phyloP scores from a whole-genome alignment of 1,140 invertebrate genomes.

The Drosophila ogumai region DNA sequence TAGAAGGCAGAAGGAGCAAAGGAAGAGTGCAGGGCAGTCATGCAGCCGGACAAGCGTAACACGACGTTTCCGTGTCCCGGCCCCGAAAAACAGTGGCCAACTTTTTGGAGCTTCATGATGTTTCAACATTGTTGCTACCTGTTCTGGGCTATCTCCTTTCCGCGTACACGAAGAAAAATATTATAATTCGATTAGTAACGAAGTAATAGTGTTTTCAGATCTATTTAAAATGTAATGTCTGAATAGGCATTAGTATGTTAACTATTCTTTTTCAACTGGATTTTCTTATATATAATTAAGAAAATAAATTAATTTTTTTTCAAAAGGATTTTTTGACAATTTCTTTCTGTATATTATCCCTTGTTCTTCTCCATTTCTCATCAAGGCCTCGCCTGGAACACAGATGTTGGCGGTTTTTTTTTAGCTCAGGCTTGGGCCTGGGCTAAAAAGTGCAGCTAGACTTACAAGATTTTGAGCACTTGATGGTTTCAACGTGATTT shows the following conservation, averaged over 20 bases:
- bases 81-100: constrained; percentile 54
- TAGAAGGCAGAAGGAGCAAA: constrained; percentile 10
- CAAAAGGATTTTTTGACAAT: no score
- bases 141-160: constrained; percentile 8
- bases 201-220: not conserved
- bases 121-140: constrained; percentile 64
- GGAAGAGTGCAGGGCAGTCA: constrained; percentile 60
- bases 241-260: not conserved
- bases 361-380: not conserved
- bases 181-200: not conserved
- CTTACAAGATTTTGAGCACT: constrained; percentile 47
- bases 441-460: constrained; percentile 27
- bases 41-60: constrained; percentile 77
- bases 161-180: constrained; percentile 20
- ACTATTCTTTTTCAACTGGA: no score
- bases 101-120: constrained; percentile 54
- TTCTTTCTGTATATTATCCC: not conserved
- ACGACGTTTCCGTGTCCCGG: constrained; percentile 72
- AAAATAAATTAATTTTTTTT: not conserved
- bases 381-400: not conserved
- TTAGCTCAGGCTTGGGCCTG: not conserved
- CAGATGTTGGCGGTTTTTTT: constrained; percentile 9
- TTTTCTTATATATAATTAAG: not conserved
- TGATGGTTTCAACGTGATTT: constrained; percentile 77
- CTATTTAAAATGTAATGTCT: no score